Conservation (phyloP, 53 echinoderm and acorn worm genomes). For the Henricia sp. region DNA sequence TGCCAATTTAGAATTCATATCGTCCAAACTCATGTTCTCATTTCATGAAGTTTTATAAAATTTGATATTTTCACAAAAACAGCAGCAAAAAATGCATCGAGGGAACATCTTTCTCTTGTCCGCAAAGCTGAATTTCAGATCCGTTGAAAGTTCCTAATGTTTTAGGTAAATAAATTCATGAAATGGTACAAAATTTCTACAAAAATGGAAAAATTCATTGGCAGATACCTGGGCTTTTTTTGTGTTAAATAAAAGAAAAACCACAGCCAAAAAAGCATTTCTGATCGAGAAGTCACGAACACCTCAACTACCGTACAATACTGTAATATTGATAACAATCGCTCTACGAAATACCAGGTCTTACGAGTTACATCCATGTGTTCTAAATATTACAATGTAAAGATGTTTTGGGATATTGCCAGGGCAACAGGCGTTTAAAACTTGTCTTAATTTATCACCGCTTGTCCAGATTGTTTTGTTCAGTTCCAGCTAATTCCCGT, state of each 20-base stretch:
- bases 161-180: conserved; percentile 38
- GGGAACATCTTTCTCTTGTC: conserved; percentile 6
- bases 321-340: conserved; percentile 37
- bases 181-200: conserved; percentile 58
- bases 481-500: no score
- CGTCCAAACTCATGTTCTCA: neutral
- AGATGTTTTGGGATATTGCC: no score
- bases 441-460: no score
- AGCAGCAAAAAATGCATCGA: conserved; percentile 36
- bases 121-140: conserved; percentile 33
- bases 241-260: conserved; percentile 27
- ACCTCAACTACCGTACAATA: conserved; percentile 56
- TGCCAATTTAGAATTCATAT: conserved; percentile 45
- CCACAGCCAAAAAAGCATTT: conserved; percentile 40
- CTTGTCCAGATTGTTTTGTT: no score
- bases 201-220: conserved; percentile 35
- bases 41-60: neutral
- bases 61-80: conserved; percentile 28
- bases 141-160: conserved; percentile 16
- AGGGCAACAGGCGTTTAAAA: no score
- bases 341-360: conserved; percentile 55
- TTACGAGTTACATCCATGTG: conserved; percentile 35
- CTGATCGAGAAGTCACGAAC: conserved; percentile 20
- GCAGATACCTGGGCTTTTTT: conserved; percentile 52
- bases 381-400: no score